Conservation (phyloP, 2,113 vertebrate species). For the Sinocyclocheilus anshuiensis region DNA sequence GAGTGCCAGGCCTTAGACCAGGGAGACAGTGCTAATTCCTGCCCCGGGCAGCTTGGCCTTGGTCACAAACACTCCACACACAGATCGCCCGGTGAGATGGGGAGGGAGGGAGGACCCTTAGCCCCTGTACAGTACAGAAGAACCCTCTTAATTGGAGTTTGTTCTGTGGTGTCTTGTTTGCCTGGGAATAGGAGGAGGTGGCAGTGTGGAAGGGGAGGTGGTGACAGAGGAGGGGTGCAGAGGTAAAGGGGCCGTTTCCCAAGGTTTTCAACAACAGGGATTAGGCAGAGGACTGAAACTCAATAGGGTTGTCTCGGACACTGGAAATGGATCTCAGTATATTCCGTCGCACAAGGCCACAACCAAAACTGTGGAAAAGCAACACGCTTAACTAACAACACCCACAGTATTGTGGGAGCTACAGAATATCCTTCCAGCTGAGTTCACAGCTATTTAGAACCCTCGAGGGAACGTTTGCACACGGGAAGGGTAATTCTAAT, state of each 20-base stretch:
- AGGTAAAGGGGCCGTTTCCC: constrained; percentile 67
- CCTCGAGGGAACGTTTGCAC: constrained; percentile 63
- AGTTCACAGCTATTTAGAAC: constrained; percentile 74
- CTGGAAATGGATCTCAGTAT: constrained; percentile 71
- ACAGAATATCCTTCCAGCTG: constrained; percentile 67
- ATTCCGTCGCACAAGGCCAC: constrained; percentile 68
- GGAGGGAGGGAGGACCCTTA: constrained; percentile 40
- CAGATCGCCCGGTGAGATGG: constrained; percentile 53
- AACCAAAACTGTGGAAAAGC: constrained; percentile 68
- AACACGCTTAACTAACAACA: constrained; percentile 69
- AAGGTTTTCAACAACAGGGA: constrained; percentile 78
- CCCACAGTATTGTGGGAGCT: constrained; percentile 62
- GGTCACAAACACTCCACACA: constrained; percentile 62
- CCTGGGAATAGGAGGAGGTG: constrained; percentile 66
- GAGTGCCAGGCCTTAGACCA: constrained; percentile 73
- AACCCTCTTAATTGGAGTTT: constrained; percentile 78
- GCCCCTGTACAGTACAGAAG: constrained; percentile 75
- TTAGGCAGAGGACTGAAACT: constrained; percentile 73
- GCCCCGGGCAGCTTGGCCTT: constrained; percentile 68
- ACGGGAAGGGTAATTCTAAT: constrained; percentile 71
- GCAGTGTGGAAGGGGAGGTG: not conserved
- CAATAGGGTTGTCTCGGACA: constrained; percentile 70
- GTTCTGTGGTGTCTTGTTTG: constrained; percentile 74
- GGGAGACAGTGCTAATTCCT: constrained; percentile 76
- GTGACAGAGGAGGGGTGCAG: constrained; percentile 32